phyloP scores from a whole-genome alignment of 2,113 vertebrate genomes.

The Xenopus laevis region DNA sequence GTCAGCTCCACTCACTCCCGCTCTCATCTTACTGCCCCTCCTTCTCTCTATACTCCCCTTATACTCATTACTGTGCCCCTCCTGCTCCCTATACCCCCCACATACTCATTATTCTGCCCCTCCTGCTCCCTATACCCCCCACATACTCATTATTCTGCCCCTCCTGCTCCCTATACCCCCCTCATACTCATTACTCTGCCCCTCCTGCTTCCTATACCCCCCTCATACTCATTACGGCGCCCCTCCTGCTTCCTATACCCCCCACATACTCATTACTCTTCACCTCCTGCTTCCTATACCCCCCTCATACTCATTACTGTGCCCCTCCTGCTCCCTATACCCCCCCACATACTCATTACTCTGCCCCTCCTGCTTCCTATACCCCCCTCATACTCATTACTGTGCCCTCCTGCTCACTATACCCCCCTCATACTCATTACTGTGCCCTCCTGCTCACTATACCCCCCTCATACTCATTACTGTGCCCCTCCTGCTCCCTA shows the following conservation, averaged over 20 bases:
- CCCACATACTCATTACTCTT: not conserved
- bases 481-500: not conserved
- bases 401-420: too few species aligned
- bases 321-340: not conserved
- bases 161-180: too few species aligned
- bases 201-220: too few species aligned
- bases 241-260: not conserved
- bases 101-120: too few species aligned
- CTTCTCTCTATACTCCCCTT: too few species aligned
- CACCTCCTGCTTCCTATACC: not conserved
- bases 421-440: not conserved
- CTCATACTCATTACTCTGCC: too few species aligned
- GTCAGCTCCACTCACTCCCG: not conserved
- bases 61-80: not conserved
- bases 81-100: not conserved
- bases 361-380: not conserved
- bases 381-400: too few species aligned
- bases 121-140: too few species aligned
- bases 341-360: not conserved
- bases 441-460: not conserved
- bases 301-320: not conserved
- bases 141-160: too few species aligned
- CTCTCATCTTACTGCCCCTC: constrained; percentile 12
- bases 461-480: not conserved
- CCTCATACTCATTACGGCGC: not conserved